Base-by-base conservation (phyloP, 2,797 vertebrate species). In the Arctocebus calabarensis region DNA sequence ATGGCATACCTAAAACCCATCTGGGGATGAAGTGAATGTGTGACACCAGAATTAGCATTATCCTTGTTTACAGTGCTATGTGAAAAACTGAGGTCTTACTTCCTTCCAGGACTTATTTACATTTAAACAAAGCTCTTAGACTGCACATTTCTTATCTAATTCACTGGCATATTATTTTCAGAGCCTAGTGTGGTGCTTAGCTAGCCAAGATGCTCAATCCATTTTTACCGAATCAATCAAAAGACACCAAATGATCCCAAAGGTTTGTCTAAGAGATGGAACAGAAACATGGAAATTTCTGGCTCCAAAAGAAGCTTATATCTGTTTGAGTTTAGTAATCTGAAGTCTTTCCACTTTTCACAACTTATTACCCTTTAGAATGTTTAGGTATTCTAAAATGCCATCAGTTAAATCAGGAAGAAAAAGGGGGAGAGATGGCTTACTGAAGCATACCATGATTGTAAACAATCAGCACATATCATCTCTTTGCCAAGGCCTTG, bases 81-180 rank as follows among this genome's bases (percentile, higher is more conserved):
- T 79, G 25, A 77, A 77, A 78, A 84, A 43, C n/a, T 79, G 75
- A 81, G 45, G 27, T 8, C n/a, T 22, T 25, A 23, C 8, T 10
- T 70, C 40, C 34, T 95, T 79, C 78, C 11, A 81, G 29, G n/a
- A 71, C 34, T 81, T 85, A 59, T 0, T 96, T 57, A 78, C n/a
- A 64, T 74, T 64, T 81, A 77, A 70, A 52, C n/a, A 81, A 75
- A 88, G 13, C 43, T 92, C 79, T 68, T n/a, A 94, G 43, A 66
- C 7, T 48, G 27, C 71, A 52, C 14, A 52, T 52, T 52, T 62
- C 55, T 91, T 81, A 1, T 59, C 17, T 85, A 71, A 70, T 32
- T 91, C 70, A 43, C 43, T 6, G 20, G 9, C 77, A 48, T 88
- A 45, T 91, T 84, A 45, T 88, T 88, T 70, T 68, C 37, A 62